A percentile compares a stretch with the other conserved stretches of the same genome.
phyloP scores from a whole-genome alignment of 2,113 vertebrate species.

The Nothocercus julius region DNA sequence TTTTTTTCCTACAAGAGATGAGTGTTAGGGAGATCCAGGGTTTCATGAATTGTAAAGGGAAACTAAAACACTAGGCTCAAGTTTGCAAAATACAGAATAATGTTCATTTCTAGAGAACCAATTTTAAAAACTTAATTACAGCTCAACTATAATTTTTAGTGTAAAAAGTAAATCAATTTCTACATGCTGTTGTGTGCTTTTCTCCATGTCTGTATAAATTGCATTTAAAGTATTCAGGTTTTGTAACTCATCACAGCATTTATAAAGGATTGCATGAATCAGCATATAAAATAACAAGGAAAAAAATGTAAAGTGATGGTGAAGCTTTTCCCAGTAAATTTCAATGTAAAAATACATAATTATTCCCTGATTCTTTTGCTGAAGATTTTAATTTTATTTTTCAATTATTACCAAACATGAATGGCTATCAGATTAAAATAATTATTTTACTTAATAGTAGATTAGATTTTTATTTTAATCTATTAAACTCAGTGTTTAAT shows the following conservation, averaged over 20 bases:
- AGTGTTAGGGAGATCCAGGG: neutral
- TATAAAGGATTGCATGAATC: neutral
- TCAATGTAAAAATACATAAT: neutral
- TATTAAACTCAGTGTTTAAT: neutral
- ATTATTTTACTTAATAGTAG: neutral
- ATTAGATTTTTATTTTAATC: slow-evolving; percentile 27
- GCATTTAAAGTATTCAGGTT: neutral
- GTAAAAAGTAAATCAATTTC: neutral
- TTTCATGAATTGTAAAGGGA: neutral
- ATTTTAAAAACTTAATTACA: neutral
- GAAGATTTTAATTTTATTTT: neutral
- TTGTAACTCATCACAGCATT: neutral
- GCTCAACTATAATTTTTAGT: neutral
- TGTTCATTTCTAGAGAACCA: neutral
- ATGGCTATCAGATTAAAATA: neutral
- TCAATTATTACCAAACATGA: neutral
- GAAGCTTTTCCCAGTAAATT: neutral
- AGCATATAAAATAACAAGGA: neutral
- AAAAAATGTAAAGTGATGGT: neutral
- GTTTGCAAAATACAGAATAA: neutral
- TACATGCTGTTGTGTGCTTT: neutral
- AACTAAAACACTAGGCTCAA: neutral
- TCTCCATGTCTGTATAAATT: neutral
- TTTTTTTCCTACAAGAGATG: neutral
- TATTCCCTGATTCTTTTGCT: neutral